These are phyloP conservation scores for Discoglossus pictus DNA, from an alignment of 2,797 vertebrate species.

Conservation along the genomic window DNA sequence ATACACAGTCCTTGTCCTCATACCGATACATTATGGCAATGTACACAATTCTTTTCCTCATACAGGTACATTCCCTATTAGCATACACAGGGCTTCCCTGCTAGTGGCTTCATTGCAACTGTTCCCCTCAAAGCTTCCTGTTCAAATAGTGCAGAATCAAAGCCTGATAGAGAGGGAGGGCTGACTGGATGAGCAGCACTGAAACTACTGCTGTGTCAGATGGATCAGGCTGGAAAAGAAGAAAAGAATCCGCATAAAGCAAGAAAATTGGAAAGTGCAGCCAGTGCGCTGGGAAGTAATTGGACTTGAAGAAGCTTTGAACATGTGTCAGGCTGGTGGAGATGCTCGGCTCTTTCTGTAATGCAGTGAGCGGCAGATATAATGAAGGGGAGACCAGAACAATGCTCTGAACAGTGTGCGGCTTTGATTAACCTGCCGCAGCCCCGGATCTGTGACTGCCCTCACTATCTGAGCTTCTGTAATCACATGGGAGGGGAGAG, in stretches of 20 bases:
- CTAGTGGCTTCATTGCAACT: slow-evolving; percentile 4
- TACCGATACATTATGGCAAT: too few species aligned
- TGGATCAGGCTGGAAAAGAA: slow-evolving; percentile 63
- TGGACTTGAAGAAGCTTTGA: slow-evolving; percentile 78
- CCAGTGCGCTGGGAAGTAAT: slow-evolving; percentile 71
- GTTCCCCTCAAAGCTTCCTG: slow-evolving; percentile 7
- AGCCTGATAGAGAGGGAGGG: slow-evolving; percentile 24
- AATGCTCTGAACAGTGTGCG: slow-evolving; percentile 64
- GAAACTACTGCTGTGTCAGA: slow-evolving; percentile 50
- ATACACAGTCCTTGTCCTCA: too few species aligned
- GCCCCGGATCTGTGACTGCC: slow-evolving; percentile 53
- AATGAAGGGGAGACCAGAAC: slow-evolving; percentile 71
- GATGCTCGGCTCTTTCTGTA: slow-evolving; percentile 67
- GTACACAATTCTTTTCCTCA: background rate
- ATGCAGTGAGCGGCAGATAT: slow-evolving; percentile 65
- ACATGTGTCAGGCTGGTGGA: slow-evolving; percentile 67
- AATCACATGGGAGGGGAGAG: slow-evolving; percentile 23
- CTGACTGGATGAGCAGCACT: slow-evolving; percentile 36
- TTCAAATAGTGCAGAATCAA: slow-evolving; percentile 38
- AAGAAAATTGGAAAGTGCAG: slow-evolving; percentile 69
- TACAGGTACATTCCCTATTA: too few species aligned
- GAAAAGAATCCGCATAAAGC: slow-evolving; percentile 57
- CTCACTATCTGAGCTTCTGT: slow-evolving; percentile 48
- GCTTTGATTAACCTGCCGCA: slow-evolving; percentile 69
- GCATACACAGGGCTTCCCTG: too few species aligned